A percentile compares a stretch with the other conserved stretches of the same genome.
These are phyloP conservation scores for Gryllus longicercus DNA, from an alignment of 2,888 invertebrate genomes.

Conservation along the genomic window DNA sequence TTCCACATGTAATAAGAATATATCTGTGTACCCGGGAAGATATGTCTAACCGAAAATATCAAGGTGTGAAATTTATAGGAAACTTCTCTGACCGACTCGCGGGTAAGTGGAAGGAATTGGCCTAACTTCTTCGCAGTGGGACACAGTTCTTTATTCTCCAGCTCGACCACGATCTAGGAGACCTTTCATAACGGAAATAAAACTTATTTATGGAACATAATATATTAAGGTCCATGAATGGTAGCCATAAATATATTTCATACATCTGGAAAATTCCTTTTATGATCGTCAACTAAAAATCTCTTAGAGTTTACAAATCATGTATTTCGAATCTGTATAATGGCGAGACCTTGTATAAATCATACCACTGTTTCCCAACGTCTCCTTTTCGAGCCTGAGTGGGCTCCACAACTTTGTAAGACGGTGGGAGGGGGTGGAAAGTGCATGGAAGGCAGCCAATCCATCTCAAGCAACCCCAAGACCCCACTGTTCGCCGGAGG, in stretches of 20 bases:
- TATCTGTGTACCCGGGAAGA: too few species aligned
- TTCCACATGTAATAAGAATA: too few species aligned
- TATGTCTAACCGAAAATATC: too few species aligned
- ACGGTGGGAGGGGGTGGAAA: neutral
- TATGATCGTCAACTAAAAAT: conserved; percentile 4
- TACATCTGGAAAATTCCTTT: neutral
- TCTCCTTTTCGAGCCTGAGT: neutral
- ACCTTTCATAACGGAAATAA: neutral
- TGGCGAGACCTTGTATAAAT: neutral
- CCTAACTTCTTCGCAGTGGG: too few species aligned
- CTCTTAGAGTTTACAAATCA: conserved; percentile 2
- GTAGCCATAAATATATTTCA: neutral
- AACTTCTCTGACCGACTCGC: too few species aligned
- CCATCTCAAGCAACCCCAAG: too few species aligned
- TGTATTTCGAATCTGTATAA: neutral
- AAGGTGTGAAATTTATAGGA: too few species aligned
- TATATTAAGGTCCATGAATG: neutral
- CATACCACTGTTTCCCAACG: neutral
- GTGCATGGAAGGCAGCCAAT: neutral
- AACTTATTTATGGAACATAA: neutral
- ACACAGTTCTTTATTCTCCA: too few species aligned
- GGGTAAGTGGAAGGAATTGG: too few species aligned
- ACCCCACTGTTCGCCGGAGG: too few species aligned
- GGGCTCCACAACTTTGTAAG: neutral
- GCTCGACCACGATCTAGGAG: too few species aligned